Percentiles rank a stretch among this genome's conserved stretches.
These are phyloP conservation scores for Pseudoatta argentina DNA, from an alignment of 1,140 invertebrate genomes.

Conservation along the genomic window DNA sequence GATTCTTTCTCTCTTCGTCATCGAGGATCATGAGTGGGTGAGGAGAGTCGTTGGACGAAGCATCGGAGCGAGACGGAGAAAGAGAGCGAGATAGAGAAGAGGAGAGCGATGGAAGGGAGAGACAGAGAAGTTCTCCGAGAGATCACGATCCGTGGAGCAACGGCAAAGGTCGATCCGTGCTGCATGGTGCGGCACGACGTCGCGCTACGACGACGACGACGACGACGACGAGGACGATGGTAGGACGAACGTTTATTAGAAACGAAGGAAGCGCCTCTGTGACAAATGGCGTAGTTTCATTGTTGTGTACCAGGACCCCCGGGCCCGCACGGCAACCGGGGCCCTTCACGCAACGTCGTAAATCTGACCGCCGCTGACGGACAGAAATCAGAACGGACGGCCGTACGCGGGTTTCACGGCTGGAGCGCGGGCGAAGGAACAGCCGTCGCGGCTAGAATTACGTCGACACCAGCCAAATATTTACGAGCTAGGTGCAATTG, in stretches of 20 bases:
- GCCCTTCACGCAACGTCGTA: constrained; percentile 75
- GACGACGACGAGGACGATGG: constrained; percentile 29
- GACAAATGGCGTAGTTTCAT: constrained; percentile 82
- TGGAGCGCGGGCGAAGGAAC: constrained; percentile 49
- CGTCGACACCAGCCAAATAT: constrained; percentile 54
- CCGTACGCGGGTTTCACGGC: constrained; percentile 63
- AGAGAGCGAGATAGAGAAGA: not conserved
- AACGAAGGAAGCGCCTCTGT: constrained; percentile 80
- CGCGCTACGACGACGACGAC: constrained; percentile 47
- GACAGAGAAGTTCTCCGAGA: constrained; percentile 64
- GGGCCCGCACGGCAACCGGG: constrained; percentile 67
- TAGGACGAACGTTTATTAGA: constrained; percentile 77
- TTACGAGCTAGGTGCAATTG: constrained; percentile 57
- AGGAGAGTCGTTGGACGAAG: constrained; percentile 11
- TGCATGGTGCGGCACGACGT: constrained; percentile 67
- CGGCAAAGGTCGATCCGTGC: constrained; percentile 79
- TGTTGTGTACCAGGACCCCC: constrained; percentile 74
- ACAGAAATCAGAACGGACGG: constrained; percentile 77
- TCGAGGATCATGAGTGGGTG: constrained; percentile 43
- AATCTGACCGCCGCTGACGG: constrained; percentile 79
- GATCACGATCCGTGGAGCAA: constrained; percentile 75
- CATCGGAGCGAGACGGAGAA: not conserved
- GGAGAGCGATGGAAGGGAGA: constrained; percentile 42
- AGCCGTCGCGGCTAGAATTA: constrained; percentile 35
- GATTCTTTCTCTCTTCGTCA: constrained; percentile 53